Evolutionary conservation across 2,797 vertebrate species (phyloP), one percentile per base, ranked within the genome.

Genomic region (Leptoclinus maculatus): DNA sequence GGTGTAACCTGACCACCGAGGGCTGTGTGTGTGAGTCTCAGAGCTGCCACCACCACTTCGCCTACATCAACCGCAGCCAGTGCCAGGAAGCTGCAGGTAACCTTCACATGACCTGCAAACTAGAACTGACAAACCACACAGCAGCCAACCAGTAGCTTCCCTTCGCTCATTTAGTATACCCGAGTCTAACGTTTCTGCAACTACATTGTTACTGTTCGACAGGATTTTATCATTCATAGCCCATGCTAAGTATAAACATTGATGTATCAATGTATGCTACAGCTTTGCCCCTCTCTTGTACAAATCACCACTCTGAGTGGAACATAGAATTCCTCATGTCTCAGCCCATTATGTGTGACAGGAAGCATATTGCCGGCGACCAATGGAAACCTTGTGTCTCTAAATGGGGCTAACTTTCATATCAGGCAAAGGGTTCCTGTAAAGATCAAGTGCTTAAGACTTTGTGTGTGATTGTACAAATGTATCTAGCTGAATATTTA

Each of bases 11-110:
- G 93, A 96, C 95, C 25, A 17, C 91, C 0, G 88, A 91, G 29
- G 95, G 95, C 71, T 96, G 95, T 39, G 85, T 93, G 87, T 96
- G 95, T 21, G 91, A 95, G 80, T 94, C 95, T 80, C 94, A 94
- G 85, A 95, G 95, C 93, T 96, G 95, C 92, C 89, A 90, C 70
- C 89, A 91, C 84, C 93, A 94, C 90, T 96, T 96, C 77, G 85
- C 93, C 85, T 95, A 95, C 84, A 86, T 90, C 90, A 94, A 95
- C 93, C 94, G 85, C 88, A 95, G 94, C 88, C 95, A 95, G 89
- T 96, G 95, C 91, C 94, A 95, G 80, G 92, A 92, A 84, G 95
- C 94, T 45, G 89, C 95, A 95, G 95, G 95, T 96, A 94, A 90
- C 79, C 82, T 82, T 82, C 78, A 77, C 27, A 87, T 76, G 71